Percentiles rank a stretch among this genome's conserved stretches.
Conservation (phyloP, 92 coral and sea anemone genomes). For the Parazoanthus swiftii region DNA sequence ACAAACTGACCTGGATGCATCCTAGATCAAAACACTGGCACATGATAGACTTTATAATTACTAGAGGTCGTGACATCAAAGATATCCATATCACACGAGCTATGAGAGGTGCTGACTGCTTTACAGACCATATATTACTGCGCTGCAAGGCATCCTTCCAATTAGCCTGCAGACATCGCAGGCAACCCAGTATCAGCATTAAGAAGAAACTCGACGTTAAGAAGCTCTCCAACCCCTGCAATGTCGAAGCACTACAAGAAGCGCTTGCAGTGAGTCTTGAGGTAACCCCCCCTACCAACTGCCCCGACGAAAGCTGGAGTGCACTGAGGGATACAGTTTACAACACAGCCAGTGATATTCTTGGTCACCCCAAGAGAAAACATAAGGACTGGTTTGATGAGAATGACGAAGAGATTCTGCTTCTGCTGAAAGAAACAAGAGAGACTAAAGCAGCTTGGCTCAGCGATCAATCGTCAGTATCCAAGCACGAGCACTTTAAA, state of each 20-base stretch:
- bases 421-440: not conserved
- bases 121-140: not conserved
- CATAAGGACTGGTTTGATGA: constrained; percentile 4
- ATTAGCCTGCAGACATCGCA: not conserved
- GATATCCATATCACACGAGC: not conserved
- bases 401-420: not conserved
- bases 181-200: not conserved
- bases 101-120: not conserved
- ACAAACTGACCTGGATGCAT: not conserved
- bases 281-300: not conserved
- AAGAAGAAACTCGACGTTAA: not conserved
- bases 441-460: constrained; percentile 19
- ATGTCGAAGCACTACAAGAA: not conserved
- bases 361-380: not conserved
- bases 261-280: not conserved
- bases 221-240: not conserved
- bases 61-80: not conserved
- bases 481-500: not conserved
- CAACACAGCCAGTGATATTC: not conserved
- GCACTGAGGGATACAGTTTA: constrained; percentile 14
- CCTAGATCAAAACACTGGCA: not conserved
- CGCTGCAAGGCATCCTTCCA: constrained; percentile 7
- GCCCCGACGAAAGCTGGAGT: constrained; percentile 13
- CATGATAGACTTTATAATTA: not conserved
- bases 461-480: not conserved